These are phyloP conservation scores for Nycticryphes semicollaris DNA, from an alignment of 2,113 vertebrate species.

Conservation along the genomic window DNA sequence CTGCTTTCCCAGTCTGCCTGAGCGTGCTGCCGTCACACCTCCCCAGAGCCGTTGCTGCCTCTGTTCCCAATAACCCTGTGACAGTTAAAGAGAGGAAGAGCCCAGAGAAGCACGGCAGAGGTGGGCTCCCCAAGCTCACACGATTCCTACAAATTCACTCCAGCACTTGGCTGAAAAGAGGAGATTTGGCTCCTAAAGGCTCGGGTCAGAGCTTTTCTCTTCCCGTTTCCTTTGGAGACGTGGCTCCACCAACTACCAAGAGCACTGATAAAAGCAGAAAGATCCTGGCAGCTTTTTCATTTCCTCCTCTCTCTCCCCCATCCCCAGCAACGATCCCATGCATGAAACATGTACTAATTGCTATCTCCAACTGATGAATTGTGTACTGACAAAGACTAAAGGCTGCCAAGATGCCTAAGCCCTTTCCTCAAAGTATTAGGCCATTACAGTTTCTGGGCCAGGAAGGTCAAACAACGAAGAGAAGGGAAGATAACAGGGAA, in stretches of 20 bases:
- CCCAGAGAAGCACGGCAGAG: neutral
- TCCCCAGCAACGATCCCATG: neutral
- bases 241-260: neutral
- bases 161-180: neutral
- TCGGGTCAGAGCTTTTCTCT: neutral
- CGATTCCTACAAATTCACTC: neutral
- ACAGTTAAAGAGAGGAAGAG: neutral
- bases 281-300: neutral
- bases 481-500: neutral
- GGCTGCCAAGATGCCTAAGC: neutral
- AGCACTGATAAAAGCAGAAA: neutral
- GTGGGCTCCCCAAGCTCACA: neutral
- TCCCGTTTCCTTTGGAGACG: neutral
- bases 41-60: neutral
- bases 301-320: neutral
- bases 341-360: neutral
- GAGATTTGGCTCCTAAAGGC: neutral
- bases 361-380: neutral
- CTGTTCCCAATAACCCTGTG: accelerated
- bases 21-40: neutral
- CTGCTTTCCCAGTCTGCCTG: neutral
- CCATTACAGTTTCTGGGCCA: neutral
- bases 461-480: neutral
- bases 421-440: neutral
- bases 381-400: neutral